These are phyloP conservation scores for Phlogophora meticulosa DNA, from an alignment of 2,888 invertebrate genomes.

Conservation along the genomic window DNA sequence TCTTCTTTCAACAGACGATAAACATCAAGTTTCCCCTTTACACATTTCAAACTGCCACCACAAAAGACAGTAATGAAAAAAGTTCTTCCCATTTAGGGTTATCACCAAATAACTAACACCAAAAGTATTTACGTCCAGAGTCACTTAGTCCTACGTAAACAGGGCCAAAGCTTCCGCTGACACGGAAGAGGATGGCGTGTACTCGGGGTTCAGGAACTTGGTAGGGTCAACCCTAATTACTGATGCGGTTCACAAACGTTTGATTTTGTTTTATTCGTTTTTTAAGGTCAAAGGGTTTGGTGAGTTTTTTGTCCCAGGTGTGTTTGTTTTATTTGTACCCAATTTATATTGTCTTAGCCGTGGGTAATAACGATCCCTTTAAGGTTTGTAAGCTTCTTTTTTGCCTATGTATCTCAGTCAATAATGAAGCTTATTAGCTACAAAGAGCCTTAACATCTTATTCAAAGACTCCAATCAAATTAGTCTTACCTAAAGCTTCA, in stretches of 20 bases:
- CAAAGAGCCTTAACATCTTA: neutral
- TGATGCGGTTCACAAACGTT: slow-evolving; percentile 38
- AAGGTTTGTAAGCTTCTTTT: too few species aligned
- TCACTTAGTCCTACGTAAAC: slow-evolving; percentile 30
- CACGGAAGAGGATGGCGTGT: slow-evolving; percentile 34
- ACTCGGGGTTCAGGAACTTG: slow-evolving; percentile 28
- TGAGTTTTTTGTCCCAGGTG: neutral
- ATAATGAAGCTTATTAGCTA: too few species aligned
- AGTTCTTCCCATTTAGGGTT: slow-evolving; percentile 35
- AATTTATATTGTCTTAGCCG: slow-evolving; percentile 1
- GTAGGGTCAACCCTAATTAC: slow-evolving; percentile 59
- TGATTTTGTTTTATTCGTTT: slow-evolving; percentile 39
- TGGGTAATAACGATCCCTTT: neutral
- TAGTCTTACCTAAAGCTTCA: too few species aligned
- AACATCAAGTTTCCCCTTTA: slow-evolving; percentile 9
- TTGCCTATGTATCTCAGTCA: too few species aligned
- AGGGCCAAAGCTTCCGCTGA: slow-evolving; percentile 31
- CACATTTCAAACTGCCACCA: slow-evolving; percentile 30
- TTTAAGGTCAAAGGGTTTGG: slow-evolving; percentile 15
- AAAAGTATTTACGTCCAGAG: slow-evolving; percentile 26
- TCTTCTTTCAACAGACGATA: slow-evolving; percentile 1
- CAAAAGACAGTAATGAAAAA: slow-evolving; percentile 48
- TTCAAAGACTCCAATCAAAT: neutral
- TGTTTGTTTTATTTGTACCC: slow-evolving; percentile 12
- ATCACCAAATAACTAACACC: slow-evolving; percentile 20